phyloP scores from a whole-genome alignment of 1,140 invertebrate species.

The Cotesia vestalis region DNA sequence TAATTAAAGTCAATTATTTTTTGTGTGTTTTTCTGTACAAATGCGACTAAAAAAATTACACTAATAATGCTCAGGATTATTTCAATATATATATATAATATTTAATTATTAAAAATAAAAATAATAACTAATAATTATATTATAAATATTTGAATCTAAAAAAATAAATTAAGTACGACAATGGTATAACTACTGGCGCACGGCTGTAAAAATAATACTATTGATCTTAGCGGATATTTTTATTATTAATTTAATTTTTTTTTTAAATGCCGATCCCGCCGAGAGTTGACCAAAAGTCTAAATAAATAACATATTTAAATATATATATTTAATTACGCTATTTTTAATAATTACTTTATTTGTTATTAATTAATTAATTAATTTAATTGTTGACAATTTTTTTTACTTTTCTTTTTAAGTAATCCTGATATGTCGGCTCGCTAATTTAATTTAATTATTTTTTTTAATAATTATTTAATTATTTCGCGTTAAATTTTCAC shows the following conservation, averaged over 20 bases:
- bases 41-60: too few relatives aligned
- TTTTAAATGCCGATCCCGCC: constrained; percentile 36
- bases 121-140: constrained; percentile 1
- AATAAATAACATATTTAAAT: constrained; percentile 9
- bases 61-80: too few relatives aligned
- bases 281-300: constrained; percentile 22
- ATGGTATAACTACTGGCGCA: constrained; percentile 36
- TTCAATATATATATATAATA: too few relatives aligned
- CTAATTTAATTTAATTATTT: constrained; percentile 40
- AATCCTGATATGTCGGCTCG: constrained; percentile 51
- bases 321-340: background rate
- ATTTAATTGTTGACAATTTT: constrained; percentile 33
- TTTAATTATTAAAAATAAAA: background rate
- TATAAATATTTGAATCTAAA: constrained; percentile 9
- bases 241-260: background rate
- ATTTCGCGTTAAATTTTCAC: constrained; percentile 44
- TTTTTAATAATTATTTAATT: constrained; percentile 37
- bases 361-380: too few relatives aligned
- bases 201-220: constrained; percentile 20
- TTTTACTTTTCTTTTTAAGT: constrained; percentile 35
- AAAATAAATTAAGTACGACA: constrained; percentile 39
- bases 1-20: too few relatives aligned
- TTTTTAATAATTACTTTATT: too few relatives aligned
- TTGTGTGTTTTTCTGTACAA: too few relatives aligned
- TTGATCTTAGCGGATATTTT: background rate